Evolutionary conservation across 2,797 vertebrate genomes (phyloP).

Genomic region (Melanotaenia maccullochi): DNA sequence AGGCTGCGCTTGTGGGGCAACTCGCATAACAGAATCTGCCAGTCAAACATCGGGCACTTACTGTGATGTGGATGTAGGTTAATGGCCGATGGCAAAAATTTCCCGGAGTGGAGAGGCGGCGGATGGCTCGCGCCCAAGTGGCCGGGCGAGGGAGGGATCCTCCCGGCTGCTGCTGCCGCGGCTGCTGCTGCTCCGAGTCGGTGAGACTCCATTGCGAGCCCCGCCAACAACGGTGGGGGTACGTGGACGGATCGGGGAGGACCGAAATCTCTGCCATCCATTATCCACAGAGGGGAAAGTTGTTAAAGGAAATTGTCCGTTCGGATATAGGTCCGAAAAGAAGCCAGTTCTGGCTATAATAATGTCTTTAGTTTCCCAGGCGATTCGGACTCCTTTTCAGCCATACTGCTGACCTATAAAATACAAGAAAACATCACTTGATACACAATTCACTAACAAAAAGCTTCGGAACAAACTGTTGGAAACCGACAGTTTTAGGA

Average conservation of each 20-base stretch:
- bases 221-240: conserved; percentile 91
- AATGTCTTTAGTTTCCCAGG: conserved; percentile 80
- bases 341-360: conserved; percentile 79
- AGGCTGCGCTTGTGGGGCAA: not conserved
- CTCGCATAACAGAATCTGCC: not conserved
- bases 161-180: conserved; percentile 87
- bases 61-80: conserved; percentile 93
- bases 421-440: conserved; percentile 58
- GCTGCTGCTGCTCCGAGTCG: conserved; percentile 89
- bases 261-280: conserved; percentile 99
- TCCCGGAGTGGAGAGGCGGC: conserved; percentile 89
- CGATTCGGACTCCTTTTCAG: conserved; percentile 81
- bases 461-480: conserved; percentile 28
- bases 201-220: conserved; percentile 92
- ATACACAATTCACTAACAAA: conserved; percentile 21
- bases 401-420: conserved; percentile 84
- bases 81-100: conserved; percentile 91
- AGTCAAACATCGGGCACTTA: conserved; percentile 78
- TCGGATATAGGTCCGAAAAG: conserved; percentile 77
- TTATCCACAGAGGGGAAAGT: conserved; percentile 86
- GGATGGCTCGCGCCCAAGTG: conserved; percentile 88
- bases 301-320: conserved; percentile 75
- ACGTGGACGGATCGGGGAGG: conserved; percentile 92
- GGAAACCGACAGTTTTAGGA: conserved; percentile 58
- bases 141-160: conserved; percentile 87